A percentile compares a stretch with the other conserved stretches of the same genome.
Conservation (phyloP, 37 sponge, comb jelly and placozoan genomes). For the Diacarnus erythraeanus region DNA sequence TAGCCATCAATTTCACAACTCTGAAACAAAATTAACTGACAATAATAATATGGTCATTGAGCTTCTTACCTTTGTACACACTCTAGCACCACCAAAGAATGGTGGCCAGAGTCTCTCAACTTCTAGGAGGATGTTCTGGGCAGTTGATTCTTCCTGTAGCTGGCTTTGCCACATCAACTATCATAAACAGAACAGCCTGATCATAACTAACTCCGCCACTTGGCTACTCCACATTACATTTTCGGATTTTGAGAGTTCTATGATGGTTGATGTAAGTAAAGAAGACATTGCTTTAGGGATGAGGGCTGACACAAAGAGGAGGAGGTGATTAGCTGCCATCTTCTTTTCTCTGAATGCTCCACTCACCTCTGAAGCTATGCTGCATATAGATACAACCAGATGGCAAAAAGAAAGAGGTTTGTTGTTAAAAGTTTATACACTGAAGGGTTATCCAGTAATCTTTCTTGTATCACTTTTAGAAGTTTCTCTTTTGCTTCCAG, state of each 20-base stretch:
- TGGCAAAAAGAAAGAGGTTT: background rate
- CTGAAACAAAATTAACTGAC: conserved; percentile 27
- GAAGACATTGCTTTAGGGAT: conserved; percentile 88
- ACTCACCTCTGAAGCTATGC: conserved; percentile 41
- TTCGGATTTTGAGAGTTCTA: conserved; percentile 67
- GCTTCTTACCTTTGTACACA: conserved; percentile 46
- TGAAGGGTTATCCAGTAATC: conserved; percentile 32
- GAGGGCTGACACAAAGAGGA: conserved; percentile 87
- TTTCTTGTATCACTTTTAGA: conserved; percentile 24
- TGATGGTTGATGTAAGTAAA: conserved; percentile 72
- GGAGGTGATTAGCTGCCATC: conserved; percentile 43
- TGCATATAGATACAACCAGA: conserved; percentile 1
- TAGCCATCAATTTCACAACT: conserved; percentile 68
- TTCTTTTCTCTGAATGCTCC: conserved; percentile 18
- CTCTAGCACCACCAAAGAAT: conserved; percentile 80
- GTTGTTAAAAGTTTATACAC: conserved; percentile 15
- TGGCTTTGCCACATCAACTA: conserved; percentile 27
- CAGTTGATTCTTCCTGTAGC: conserved; percentile 17
- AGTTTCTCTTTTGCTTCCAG: conserved; percentile 69
- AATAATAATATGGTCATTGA: background rate
- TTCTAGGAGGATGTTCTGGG: conserved; percentile 66
- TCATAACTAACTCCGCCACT: background rate
- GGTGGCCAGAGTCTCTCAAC: conserved; percentile 87
- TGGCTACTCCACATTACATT: conserved; percentile 33
- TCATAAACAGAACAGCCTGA: background rate